These are phyloP conservation scores for Triplophysa dalaica DNA, from an alignment of 2,113 vertebrate genomes.

Conservation along the genomic window DNA sequence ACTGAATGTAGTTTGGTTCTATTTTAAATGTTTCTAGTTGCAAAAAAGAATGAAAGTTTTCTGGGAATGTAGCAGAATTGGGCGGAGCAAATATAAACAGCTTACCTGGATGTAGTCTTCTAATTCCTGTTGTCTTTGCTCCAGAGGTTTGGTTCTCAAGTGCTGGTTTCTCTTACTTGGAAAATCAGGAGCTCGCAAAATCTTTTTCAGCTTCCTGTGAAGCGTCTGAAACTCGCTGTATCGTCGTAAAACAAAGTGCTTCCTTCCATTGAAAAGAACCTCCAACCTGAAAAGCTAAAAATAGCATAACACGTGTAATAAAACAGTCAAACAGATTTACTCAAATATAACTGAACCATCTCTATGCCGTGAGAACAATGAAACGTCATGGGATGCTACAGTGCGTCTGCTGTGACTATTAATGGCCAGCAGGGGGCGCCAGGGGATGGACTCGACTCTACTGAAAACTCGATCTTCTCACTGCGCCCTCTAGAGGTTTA, in stretches of 20 bases:
- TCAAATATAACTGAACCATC: background rate
- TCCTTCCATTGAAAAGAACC: conserved; percentile 85
- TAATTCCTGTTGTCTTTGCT: conserved; percentile 87
- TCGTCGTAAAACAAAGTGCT: conserved; percentile 82
- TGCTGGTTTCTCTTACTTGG: conserved; percentile 84
- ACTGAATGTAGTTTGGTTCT: no score
- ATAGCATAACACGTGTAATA: background rate
- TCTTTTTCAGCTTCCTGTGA: conserved; percentile 91
- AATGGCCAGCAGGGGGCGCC: background rate
- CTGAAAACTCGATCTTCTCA: background rate
- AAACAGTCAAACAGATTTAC: background rate
- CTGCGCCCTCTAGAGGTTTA: conserved; percentile 21
- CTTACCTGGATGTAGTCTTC: conserved; percentile 87
- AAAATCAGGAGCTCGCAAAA: conserved; percentile 83
- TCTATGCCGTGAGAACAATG: background rate
- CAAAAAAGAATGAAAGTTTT: no score
- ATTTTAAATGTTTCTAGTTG: no score
- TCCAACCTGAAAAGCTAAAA: conserved; percentile 87
- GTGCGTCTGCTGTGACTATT: background rate
- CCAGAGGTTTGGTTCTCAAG: conserved; percentile 82
- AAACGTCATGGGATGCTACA: background rate
- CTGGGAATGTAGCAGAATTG: no score
- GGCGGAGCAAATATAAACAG: no score
- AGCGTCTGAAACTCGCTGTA: conserved; percentile 89
- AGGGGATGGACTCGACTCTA: background rate